These are phyloP conservation scores for Heteromurus nitidus DNA, from an alignment of 2,888 invertebrate genomes.

Conservation along the genomic window DNA sequence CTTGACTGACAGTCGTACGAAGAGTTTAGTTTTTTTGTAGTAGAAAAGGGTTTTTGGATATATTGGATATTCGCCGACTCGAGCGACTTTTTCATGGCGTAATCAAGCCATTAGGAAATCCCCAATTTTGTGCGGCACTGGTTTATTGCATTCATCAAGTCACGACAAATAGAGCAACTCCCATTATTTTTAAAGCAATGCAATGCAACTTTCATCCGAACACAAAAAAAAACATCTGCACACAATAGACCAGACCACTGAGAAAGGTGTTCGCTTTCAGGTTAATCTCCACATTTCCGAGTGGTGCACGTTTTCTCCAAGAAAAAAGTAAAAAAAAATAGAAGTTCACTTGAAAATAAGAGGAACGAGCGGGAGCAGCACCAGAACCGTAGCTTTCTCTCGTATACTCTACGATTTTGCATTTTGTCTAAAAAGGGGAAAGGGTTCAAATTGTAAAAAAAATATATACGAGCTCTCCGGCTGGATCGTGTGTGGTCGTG, in stretches of 20 bases:
- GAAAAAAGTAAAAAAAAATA: constrained; percentile 5
- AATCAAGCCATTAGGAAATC: constrained; percentile 21
- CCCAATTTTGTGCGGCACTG: background rate
- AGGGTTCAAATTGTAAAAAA: background rate
- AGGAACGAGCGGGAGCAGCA: too few relatives aligned
- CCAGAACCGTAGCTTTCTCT: too few relatives aligned
- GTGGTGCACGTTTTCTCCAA: constrained; percentile 29
- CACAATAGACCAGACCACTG: too few relatives aligned
- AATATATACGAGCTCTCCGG: background rate
- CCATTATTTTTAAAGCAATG: too few relatives aligned
- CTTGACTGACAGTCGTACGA: constrained; percentile 12
- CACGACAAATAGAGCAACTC: too few relatives aligned
- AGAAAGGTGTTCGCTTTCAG: constrained; percentile 34
- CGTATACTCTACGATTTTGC: too few relatives aligned
- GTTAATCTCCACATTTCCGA: constrained; percentile 45
- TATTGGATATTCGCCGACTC: too few relatives aligned
- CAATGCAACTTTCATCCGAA: too few relatives aligned
- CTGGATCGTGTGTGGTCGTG: background rate
- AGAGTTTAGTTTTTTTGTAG: too few relatives aligned
- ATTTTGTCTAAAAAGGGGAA: background rate
- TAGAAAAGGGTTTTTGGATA: too few relatives aligned
- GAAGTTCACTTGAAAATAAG: constrained; percentile 10
- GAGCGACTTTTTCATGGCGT: background rate
- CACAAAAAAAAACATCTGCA: too few relatives aligned
- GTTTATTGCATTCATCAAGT: constrained; percentile 12